A percentile compares a stretch with the other conserved stretches of the same genome.
phyloP scores from a whole-genome alignment of 2,113 vertebrate species.

The Crotalus viridis region DNA sequence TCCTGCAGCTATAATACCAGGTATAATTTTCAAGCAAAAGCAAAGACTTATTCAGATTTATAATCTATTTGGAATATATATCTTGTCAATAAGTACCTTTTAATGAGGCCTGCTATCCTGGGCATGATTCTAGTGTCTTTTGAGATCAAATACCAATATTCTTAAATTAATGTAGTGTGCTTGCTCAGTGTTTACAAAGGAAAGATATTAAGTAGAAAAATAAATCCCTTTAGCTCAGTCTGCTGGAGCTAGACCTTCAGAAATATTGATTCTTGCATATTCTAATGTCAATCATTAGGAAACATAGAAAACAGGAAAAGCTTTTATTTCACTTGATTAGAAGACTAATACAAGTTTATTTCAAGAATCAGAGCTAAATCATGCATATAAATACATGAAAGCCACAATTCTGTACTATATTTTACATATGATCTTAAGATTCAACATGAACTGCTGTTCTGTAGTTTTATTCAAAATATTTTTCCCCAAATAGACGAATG shows the following conservation, averaged over 20 bases:
- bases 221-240: neutral
- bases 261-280: neutral
- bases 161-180: neutral
- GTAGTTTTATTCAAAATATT: too few species aligned
- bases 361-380: neutral
- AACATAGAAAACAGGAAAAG: neutral
- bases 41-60: neutral
- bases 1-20: conserved; percentile 82
- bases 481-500: too few species aligned
- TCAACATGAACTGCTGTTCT: neutral
- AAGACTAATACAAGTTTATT: neutral
- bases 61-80: neutral
- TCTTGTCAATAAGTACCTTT: neutral
- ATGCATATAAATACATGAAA: neutral
- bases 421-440: neutral
- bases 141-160: neutral
- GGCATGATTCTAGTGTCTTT: neutral
- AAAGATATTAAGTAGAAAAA: neutral
- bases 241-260: neutral
- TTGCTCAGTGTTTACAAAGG: neutral
- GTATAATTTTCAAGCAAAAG: conserved; percentile 58
- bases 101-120: neutral
- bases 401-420: neutral
- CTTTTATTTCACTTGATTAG: neutral
- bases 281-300: neutral